These are phyloP conservation scores for Pharmacophagus antenor DNA, from an alignment of 2,888 invertebrate genomes.

Conservation along the genomic window DNA sequence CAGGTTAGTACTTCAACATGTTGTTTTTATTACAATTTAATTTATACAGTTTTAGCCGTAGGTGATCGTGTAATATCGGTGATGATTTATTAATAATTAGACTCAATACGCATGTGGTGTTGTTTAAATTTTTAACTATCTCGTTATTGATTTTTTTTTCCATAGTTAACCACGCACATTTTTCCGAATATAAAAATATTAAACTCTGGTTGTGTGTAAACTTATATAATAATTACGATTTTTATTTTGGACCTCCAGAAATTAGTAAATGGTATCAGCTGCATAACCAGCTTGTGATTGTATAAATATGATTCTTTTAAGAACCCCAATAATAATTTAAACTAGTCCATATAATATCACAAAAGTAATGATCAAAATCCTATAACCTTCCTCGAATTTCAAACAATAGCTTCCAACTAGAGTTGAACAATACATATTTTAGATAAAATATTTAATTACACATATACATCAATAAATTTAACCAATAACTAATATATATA, in stretches of 20 bases:
- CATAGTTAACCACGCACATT: slow-evolving; percentile 22
- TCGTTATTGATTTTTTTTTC: neutral
- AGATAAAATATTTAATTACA: slow-evolving; percentile 14
- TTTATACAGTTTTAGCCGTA: neutral
- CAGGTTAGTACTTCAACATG: neutral
- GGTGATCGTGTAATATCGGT: too few relatives aligned
- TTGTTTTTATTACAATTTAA: neutral
- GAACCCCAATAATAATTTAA: neutral
- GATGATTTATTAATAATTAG: too few relatives aligned
- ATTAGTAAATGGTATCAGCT: neutral
- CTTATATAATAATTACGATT: slow-evolving; percentile 8
- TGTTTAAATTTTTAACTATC: neutral
- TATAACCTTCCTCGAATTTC: slow-evolving; percentile 18
- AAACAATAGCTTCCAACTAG: slow-evolving; percentile 17
- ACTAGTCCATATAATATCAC: neutral
- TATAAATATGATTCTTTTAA: neutral
- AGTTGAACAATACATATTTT: slow-evolving; percentile 13
- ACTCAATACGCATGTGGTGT: neutral
- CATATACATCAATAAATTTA: slow-evolving; percentile 1
- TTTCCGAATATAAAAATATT: slow-evolving; percentile 3
- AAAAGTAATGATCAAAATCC: too few relatives aligned
- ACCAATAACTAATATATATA: slow-evolving; percentile 13
- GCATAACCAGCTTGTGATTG: neutral
- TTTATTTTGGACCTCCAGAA: slow-evolving; percentile 7
- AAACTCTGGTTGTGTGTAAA: slow-evolving; percentile 26